Base-by-base conservation (phyloP, 92 coral and sea anemone species). In the Phenganax subtilis region DNA sequence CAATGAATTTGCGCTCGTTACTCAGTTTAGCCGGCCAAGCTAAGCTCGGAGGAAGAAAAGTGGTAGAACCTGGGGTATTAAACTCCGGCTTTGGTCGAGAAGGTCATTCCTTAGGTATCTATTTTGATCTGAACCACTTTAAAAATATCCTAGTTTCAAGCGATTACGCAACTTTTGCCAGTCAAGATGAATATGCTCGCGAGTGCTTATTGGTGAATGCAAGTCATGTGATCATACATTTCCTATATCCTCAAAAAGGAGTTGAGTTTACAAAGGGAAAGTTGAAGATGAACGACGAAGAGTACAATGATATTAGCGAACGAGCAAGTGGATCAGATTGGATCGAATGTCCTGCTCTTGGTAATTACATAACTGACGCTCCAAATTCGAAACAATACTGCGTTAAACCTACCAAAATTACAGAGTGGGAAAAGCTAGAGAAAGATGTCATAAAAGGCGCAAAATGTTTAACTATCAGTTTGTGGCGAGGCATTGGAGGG, bases 401-500 rank as follows among this genome's bases (percentile, higher is more conserved):
- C 71, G 84, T 94, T 25, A 97, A 94, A 61, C 90, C 98, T 17
- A 90, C 87, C 65, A 83, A 57, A 75, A 73, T 92, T 0, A 91
- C 80, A 51, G 83, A 85, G 29, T 82, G 92, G 74, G 71, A 82
- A 14, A 82, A 84, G 9, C 88, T 94, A 25, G 89, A 90, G 82
- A 83, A 71, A 10, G 79, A 85, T 66, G 87, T 94, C 53, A 63
- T 92, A 10, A 84, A 80, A n/a, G 61, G 75, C 28, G 91, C 87
- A 31, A 78, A 87, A 28, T 94, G 98, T 66, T 89, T 89, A 3
- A 89, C 81, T 10, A 90, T 94, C 29, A 87, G 87, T 17, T 90
- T 87, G 44, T 94, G 98, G 98, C 76, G 98, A 28, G 98, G 98
- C 11, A 64, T 89, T 55, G 98, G 98, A 0, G 92, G 76, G 71